phyloP scores from a whole-genome alignment of 2,797 vertebrate genomes.

The Pangasius larnaudii region DNA sequence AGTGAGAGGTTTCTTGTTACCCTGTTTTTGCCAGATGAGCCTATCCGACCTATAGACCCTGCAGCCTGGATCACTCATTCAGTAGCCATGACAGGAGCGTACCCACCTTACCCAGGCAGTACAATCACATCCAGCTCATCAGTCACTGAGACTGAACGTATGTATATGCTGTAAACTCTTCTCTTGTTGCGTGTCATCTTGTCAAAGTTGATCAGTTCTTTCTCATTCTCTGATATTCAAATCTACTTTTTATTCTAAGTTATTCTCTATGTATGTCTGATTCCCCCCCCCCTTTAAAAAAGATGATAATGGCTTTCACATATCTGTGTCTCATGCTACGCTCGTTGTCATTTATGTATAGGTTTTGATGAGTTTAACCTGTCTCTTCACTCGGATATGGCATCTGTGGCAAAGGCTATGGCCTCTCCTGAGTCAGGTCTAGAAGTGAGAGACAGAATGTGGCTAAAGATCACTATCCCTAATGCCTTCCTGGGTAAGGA shows the following conservation, averaged over 20 bases:
- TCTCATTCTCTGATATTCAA: not conserved
- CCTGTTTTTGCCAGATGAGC: conserved; percentile 78
- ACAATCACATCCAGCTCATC: conserved; percentile 91
- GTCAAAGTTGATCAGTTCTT: not conserved
- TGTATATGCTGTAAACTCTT: conserved; percentile 40
- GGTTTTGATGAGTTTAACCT: conserved; percentile 89
- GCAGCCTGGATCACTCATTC: conserved; percentile 93
- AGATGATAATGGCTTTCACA: not conserved
- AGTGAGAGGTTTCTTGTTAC: not conserved
- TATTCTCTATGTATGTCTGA: not conserved
- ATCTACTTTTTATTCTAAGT: not conserved
- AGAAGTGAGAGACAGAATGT: conserved; percentile 90
- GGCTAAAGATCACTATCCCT: conserved; percentile 90
- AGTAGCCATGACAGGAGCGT: conserved; percentile 85
- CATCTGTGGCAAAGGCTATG: conserved; percentile 92
- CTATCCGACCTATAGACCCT: conserved; percentile 90
- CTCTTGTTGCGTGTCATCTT: not conserved
- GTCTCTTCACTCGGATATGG: conserved; percentile 92
- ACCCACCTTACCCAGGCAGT: conserved; percentile 86
- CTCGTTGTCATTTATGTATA: conserved; percentile 53
- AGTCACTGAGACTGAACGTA: conserved; percentile 83
- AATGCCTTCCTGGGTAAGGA: conserved; percentile 82
- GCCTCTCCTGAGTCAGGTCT: conserved; percentile 91
- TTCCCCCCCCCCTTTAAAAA: too few relatives aligned
- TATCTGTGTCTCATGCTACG: not conserved